Conservation (phyloP, 1,140 invertebrate species). For the Oedothorax gibbosus region DNA sequence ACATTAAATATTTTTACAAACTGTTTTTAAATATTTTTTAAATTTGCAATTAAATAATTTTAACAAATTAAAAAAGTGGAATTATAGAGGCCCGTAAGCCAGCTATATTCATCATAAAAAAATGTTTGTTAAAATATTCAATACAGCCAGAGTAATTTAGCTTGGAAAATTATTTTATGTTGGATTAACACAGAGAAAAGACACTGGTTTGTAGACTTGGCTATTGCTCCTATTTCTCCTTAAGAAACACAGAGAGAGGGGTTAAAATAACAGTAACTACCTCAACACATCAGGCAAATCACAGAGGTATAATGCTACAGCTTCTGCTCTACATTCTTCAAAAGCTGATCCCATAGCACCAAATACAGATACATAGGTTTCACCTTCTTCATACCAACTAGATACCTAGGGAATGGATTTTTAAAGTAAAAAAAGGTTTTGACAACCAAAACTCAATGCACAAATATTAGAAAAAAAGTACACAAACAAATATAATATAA, state of each 20-base stretch:
- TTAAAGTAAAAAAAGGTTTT: background rate
- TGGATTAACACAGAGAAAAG: background rate
- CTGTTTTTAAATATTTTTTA: no score
- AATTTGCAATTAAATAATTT: no score
- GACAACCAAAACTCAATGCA: background rate
- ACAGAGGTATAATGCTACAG: conserved; percentile 88
- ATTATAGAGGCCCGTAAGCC: no score
- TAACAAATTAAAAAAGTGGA: no score
- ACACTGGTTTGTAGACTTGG: background rate
- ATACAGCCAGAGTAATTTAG: no score
- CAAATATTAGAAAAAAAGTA: background rate
- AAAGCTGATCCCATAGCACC: conserved; percentile 86
- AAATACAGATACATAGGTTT: conserved; percentile 93
- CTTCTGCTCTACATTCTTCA: conserved; percentile 96
- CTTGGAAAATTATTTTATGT: no score
- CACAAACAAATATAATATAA: background rate
- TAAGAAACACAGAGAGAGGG: no score
- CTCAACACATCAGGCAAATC: conserved; percentile 82
- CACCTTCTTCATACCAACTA: conserved; percentile 82
- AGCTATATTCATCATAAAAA: no score
- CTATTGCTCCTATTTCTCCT: no score
- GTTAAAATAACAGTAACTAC: conserved; percentile 66
- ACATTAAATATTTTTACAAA: no score
- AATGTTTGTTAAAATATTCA: no score
- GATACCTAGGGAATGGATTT: conserved; percentile 68